Evolutionary conservation across 2,113 vertebrate species (phyloP).

Genomic region (Pedetes capensis): DNA sequence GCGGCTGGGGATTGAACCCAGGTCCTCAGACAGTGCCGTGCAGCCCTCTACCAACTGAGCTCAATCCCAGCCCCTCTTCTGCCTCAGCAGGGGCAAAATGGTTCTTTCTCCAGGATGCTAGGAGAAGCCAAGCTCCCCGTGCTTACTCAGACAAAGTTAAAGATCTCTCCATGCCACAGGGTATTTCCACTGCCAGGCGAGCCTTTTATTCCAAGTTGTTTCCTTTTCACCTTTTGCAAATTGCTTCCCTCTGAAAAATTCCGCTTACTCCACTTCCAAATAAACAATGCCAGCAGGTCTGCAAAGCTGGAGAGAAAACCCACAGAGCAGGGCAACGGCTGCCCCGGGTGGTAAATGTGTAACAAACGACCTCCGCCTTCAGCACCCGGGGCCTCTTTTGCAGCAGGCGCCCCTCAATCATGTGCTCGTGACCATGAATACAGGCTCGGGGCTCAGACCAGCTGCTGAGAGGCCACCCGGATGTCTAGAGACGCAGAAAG

Average conservation of each 20-base stretch:
- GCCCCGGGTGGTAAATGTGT: conserved; percentile 21
- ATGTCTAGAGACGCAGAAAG: not conserved
- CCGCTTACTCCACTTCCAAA: conserved; percentile 61
- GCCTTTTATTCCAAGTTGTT: conserved; percentile 54
- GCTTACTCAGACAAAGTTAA: conserved; percentile 20
- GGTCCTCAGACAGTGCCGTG: too few relatives aligned
- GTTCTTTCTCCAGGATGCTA: rapidly evolving
- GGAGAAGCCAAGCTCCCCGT: not conserved
- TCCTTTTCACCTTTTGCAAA: conserved; percentile 65
- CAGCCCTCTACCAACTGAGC: too few relatives aligned
- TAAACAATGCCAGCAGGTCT: conserved; percentile 37
- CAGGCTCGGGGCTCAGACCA: not conserved
- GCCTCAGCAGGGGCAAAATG: not conserved
- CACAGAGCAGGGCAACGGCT: conserved; percentile 49
- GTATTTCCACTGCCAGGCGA: conserved; percentile 32
- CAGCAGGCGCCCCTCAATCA: not conserved
- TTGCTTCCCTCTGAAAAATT: conserved; percentile 66
- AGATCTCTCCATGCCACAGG: not conserved
- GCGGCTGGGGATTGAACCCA: too few relatives aligned
- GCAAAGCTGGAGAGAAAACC: not conserved
- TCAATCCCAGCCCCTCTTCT: too few relatives aligned
- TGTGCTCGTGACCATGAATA: not conserved
- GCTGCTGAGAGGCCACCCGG: not conserved
- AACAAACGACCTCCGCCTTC: not conserved
- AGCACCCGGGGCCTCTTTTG: not conserved